Evolutionary conservation across 2,888 invertebrate species (phyloP), one percentile per base, ranked within the genome.

Genomic region (Cordilura impudica): DNA sequence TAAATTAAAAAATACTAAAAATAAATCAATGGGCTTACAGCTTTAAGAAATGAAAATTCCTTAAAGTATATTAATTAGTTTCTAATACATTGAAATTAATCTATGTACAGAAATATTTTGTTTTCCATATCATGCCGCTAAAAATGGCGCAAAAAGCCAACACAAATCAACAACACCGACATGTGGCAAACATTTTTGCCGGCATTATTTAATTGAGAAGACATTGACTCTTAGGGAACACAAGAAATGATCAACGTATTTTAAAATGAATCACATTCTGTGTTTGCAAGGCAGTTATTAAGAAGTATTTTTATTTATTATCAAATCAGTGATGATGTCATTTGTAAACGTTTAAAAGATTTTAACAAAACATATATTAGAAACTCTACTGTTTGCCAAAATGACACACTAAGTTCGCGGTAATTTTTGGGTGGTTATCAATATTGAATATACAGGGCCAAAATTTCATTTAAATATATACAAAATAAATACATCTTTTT

Each of bases 201-300:
- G 69, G 69, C 49, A 63, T 56, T 16, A 56, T 49, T 45, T 56
- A 54, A 51, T 60, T 60, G 47, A 63, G 54, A 47, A 47, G 8
- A 69, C 21, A 7, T 58, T 49, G 67, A 19, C 6, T 39, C 12
- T 39, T 54, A 39, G 23, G 12, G 21, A 29, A 26, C 18, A 73
- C 51, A 67, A 67, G 35, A 19, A 69, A 49, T 49, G 8, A 69
- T 63, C 69, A 75, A 69, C 69, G 75, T 63, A 31, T 60, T 67
- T 67, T 16, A 2, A 14, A 14, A 43, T 71, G 61, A 54, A 72
- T 56, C 49, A 65, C 53, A 60, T 39, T 58, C 58, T 12, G 16
- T 23, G 43, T 16, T 51, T 47, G 18, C 16, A 35, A 45, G 35
- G 54, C 49, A 26, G 23, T 39, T 39, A 49, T 29, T 39, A 8